Conservation (phyloP, 2,888 invertebrate genomes). For the Noctuana brunneofusca region DNA sequence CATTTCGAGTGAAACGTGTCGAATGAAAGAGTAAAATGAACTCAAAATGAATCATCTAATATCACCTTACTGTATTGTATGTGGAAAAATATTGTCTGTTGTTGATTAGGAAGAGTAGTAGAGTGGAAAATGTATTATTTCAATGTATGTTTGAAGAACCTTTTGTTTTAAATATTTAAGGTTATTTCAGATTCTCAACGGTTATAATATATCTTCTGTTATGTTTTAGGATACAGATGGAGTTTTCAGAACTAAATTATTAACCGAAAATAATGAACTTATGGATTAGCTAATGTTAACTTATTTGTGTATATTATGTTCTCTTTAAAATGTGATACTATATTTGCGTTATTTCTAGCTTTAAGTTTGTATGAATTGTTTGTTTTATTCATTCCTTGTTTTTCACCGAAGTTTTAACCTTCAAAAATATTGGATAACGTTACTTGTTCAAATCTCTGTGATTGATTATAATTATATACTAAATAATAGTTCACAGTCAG, state of each 20-base stretch:
- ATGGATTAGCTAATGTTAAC: not conserved
- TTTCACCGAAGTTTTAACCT: not conserved
- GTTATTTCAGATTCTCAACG: not conserved
- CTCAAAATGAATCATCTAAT: too few relatives aligned
- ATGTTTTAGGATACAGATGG: not conserved
- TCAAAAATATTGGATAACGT: too few relatives aligned
- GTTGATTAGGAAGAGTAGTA: too few relatives aligned
- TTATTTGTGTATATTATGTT: constrained; percentile 32
- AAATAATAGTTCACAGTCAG: too few relatives aligned
- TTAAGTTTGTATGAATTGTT: constrained; percentile 20
- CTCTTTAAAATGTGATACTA: constrained; percentile 33
- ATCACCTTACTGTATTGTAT: too few relatives aligned
- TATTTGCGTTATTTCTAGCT: constrained; percentile 17
- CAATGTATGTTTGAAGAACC: too few relatives aligned
- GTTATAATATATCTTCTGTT: constrained; percentile 1
- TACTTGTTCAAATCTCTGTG: too few relatives aligned
- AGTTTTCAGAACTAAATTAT: not conserved
- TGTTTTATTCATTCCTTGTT: constrained; percentile 27
- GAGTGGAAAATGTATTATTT: too few relatives aligned
- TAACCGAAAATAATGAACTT: not conserved
- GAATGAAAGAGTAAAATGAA: too few relatives aligned
- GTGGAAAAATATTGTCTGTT: too few relatives aligned
- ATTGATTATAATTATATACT: too few relatives aligned
- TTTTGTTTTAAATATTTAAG: not conserved
- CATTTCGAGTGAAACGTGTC: too few relatives aligned